A percentile compares a stretch with the other conserved stretches of the same genome.
Conservation (phyloP, 2,888 invertebrate genomes). For the Hypselothyrea guttata region DNA sequence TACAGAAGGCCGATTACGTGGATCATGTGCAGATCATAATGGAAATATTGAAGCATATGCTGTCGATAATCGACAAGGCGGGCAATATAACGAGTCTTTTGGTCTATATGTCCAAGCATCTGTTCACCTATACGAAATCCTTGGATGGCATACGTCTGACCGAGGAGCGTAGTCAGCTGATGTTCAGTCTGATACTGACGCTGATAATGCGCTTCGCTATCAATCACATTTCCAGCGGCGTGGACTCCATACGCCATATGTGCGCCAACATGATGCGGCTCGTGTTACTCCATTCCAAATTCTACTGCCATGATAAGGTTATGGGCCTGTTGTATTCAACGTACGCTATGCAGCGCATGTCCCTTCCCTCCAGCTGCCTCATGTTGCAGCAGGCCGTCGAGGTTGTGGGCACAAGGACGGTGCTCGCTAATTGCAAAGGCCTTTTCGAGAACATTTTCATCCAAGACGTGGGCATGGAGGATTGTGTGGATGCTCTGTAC, state of each 20-base stretch:
- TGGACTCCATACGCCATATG: conserved; percentile 86
- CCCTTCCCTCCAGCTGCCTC: conserved; percentile 70
- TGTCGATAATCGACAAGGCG: conserved; percentile 55
- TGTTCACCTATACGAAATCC: conserved; percentile 59
- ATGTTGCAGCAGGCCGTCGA: conserved; percentile 71
- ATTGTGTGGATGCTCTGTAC: conserved; percentile 84
- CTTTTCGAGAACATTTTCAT: conserved; percentile 69
- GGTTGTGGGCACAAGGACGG: conserved; percentile 64
- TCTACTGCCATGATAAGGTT: conserved; percentile 59
- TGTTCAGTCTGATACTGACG: conserved; percentile 67
- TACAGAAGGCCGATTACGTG: conserved; percentile 65
- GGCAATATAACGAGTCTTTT: conserved; percentile 71
- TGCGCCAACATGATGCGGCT: conserved; percentile 83
- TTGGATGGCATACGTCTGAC: conserved; percentile 25
- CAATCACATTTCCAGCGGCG: conserved; percentile 85
- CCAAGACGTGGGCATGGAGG: conserved; percentile 71
- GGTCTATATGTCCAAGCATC: conserved; percentile 72
- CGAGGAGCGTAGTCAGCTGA: conserved; percentile 49
- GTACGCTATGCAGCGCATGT: conserved; percentile 57
- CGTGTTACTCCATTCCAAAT: conserved; percentile 81
- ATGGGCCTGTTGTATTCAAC: conserved; percentile 67
- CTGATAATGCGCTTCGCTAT: conserved; percentile 83
- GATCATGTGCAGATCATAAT: conserved; percentile 43
- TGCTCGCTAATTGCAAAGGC: conserved; percentile 59
- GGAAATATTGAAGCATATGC: conserved; percentile 59